These are phyloP conservation scores for Galeopsomyia nigrocyanea DNA, from an alignment of 2,888 invertebrate species.

Conservation along the genomic window DNA sequence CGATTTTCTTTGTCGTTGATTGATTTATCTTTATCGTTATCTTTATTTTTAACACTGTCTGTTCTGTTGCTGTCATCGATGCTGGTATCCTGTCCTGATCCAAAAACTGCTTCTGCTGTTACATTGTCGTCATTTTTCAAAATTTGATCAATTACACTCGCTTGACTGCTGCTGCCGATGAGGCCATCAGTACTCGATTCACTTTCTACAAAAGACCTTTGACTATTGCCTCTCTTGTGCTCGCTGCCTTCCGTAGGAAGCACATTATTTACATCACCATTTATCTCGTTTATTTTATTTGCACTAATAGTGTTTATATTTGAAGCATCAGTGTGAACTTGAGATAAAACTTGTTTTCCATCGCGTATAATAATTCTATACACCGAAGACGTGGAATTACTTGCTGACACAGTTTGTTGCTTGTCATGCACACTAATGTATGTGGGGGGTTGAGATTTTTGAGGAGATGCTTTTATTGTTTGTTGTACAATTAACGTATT, in stretches of 20 bases:
- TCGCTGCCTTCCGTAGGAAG: conserved; percentile 53
- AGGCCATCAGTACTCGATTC: conserved; percentile 34
- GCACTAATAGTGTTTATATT: conserved; percentile 59
- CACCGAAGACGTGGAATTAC: conserved; percentile 56
- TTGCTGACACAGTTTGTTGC: conserved; percentile 31
- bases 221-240: conserved; percentile 49
- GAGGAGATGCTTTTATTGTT: conserved; percentile 29
- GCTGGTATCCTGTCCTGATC: conserved; percentile 62
- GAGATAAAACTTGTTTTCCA: conserved; percentile 79
- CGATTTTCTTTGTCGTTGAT: conserved; percentile 70
- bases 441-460: conserved; percentile 31
- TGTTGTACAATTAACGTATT: conserved; percentile 41
- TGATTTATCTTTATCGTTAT: conserved; percentile 70
- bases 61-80: conserved; percentile 50
- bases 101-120: conserved; percentile 43
- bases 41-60: conserved; percentile 51
- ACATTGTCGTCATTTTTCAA: conserved; percentile 55
- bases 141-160: conserved; percentile 48
- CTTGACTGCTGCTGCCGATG: conserved; percentile 49
- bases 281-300: conserved; percentile 55
- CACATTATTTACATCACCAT: conserved; percentile 54
- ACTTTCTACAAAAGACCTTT: conserved; percentile 55
- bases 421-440: conserved; percentile 36
- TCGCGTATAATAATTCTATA: conserved; percentile 81
- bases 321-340: conserved; percentile 69